Conservation (phyloP, 2,888 invertebrate genomes). For the Nysson spinosus region DNA sequence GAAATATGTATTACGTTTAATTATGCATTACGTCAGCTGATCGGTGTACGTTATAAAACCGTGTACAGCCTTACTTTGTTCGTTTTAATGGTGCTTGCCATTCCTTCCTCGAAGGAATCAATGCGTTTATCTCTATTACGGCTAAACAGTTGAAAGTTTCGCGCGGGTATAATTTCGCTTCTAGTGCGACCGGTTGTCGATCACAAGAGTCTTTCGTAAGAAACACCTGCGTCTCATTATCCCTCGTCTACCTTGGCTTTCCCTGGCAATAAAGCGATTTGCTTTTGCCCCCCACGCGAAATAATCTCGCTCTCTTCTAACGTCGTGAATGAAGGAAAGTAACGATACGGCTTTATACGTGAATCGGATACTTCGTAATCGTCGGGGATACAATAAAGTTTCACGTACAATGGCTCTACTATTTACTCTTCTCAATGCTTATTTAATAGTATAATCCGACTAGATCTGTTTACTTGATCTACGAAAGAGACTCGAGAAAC, state of each 20-base stretch:
- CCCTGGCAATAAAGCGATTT: conserved; percentile 41
- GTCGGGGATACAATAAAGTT: neutral
- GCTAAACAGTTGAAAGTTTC: conserved; percentile 34
- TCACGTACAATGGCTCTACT: neutral
- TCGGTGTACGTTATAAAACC: too few species aligned
- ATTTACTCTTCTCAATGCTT: too few species aligned
- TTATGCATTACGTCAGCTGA: too few species aligned
- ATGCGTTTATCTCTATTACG: conserved; percentile 5
- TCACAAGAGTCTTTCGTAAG: conserved; percentile 52
- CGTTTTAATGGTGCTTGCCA: conserved; percentile 5
- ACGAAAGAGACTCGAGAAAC: too few species aligned
- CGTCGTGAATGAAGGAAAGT: conserved; percentile 5
- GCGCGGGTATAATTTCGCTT: conserved; percentile 27
- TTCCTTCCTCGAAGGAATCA: conserved; percentile 16
- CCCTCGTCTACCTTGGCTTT: conserved; percentile 53
- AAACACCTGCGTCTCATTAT: conserved; percentile 57
- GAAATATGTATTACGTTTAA: too few species aligned
- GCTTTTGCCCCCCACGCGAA: conserved; percentile 31
- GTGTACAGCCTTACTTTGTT: too few species aligned
- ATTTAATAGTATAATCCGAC: too few species aligned
- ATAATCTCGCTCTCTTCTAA: neutral
- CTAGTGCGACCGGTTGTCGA: conserved; percentile 30
- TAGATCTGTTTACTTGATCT: too few species aligned
- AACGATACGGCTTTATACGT: neutral
- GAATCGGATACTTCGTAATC: neutral